Percentiles rank a stretch among this genome's conserved stretches.
phyloP scores from a whole-genome alignment of 2,888 invertebrate genomes.

The Corbicula japonica region DNA sequence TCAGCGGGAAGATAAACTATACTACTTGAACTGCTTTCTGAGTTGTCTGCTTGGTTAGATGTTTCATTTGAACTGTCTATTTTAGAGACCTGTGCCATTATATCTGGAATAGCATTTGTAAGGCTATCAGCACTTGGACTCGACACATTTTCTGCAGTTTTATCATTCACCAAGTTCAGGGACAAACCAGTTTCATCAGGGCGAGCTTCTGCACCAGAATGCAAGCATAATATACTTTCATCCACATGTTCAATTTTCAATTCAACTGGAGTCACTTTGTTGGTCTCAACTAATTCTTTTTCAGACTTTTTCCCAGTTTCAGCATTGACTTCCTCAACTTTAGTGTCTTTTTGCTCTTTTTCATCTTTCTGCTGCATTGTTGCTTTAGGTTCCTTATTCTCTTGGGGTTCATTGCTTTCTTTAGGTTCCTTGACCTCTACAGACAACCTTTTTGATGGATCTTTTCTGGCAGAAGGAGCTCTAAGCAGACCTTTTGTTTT shows the following conservation, averaged over 20 bases:
- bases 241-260: neutral
- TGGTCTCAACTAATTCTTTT: neutral
- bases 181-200: neutral
- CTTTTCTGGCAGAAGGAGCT: conserved; percentile 74
- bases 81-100: conserved; percentile 11
- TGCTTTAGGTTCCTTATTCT: neutral
- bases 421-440: conserved; percentile 60
- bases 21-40: conserved; percentile 41
- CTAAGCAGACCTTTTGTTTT: conserved; percentile 81
- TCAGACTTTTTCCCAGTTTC: neutral
- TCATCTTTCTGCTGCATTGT: neutral
- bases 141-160: neutral
- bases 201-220: too few relatives aligned
- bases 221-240: neutral
- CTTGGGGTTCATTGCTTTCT: neutral
- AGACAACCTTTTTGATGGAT: conserved; percentile 62
- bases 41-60: conserved; percentile 6
- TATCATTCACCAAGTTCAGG: neutral
- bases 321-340: conserved; percentile 9
- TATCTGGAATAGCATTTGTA: conserved; percentile 23
- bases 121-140: neutral
- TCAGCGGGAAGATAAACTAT: conserved; percentile 28
- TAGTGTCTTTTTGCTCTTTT: too few relatives aligned
- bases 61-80: conserved; percentile 21
- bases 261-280: conserved; percentile 7